A percentile compares a stretch with the other conserved stretches of the same genome.
Conservation (phyloP, 2,113 vertebrate genomes). For the Pteronura brasiliensis region DNA sequence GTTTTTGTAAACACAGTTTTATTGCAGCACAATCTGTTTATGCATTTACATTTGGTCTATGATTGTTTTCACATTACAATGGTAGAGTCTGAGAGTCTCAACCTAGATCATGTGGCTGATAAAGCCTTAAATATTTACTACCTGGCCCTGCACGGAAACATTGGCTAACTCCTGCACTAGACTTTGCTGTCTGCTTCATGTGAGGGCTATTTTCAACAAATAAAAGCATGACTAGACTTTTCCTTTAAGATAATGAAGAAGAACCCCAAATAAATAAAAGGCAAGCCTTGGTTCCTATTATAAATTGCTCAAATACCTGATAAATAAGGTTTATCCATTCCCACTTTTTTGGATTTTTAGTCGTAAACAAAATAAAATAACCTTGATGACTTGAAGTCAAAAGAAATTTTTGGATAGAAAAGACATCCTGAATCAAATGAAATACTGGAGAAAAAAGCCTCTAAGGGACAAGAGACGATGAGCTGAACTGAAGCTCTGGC, state of each 20-base stretch:
- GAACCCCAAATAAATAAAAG: neutral
- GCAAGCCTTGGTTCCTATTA: neutral
- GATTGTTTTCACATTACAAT: neutral
- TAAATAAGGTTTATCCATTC: neutral
- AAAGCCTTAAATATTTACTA: neutral
- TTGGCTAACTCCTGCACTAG: neutral
- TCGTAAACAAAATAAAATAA: neutral
- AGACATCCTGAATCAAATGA: neutral
- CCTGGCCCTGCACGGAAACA: neutral
- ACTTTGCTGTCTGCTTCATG: neutral
- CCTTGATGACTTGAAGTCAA: neutral
- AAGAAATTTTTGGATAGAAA: neutral
- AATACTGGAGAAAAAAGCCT: neutral
- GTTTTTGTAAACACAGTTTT: neutral
- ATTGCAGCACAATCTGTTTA: neutral
- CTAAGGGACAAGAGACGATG: fast-evolving
- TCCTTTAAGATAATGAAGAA: neutral
- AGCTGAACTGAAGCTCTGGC: neutral
- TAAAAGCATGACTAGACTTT: neutral
- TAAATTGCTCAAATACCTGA: neutral
- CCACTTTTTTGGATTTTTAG: neutral
- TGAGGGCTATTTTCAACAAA: neutral
- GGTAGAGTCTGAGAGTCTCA: neutral
- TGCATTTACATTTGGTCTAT: neutral
- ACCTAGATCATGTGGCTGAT: neutral